Evolutionary conservation across 2,113 vertebrate genomes (phyloP).

Genomic region (Dendropsophus ebraccatus): DNA sequence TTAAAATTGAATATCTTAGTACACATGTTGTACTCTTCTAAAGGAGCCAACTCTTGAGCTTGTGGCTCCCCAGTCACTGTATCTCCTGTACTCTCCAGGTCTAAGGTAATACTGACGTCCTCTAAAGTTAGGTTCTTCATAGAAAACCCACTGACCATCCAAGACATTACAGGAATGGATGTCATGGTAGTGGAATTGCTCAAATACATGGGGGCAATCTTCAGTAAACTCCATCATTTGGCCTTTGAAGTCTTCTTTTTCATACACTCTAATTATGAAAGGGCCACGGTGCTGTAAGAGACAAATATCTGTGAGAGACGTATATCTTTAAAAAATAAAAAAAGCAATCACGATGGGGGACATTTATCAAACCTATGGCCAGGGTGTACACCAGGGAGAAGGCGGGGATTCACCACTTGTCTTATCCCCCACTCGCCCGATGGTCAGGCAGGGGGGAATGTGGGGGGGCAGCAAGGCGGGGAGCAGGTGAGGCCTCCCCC

Average conservation of each 20-base stretch:
- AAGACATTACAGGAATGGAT: constrained; percentile 27
- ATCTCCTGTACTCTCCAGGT: constrained; percentile 40
- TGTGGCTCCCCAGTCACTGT: constrained; percentile 7
- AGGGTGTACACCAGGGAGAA: no score
- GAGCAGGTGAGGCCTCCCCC: no score
- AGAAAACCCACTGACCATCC: constrained; percentile 37
- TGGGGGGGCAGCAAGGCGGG: no score
- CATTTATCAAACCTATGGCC: no score
- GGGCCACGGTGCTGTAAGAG: constrained; percentile 28
- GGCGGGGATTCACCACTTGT: no score
- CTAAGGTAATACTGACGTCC: constrained; percentile 35
- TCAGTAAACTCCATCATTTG: constrained; percentile 45
- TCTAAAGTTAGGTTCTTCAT: constrained; percentile 30
- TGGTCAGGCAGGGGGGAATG: no score
- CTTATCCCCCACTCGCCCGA: no score
- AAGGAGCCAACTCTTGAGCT: constrained; percentile 34
- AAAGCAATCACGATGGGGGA: no score
- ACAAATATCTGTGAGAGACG: not conserved
- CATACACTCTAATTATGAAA: constrained; percentile 26
- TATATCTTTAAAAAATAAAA: no score
- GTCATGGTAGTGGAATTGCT: constrained; percentile 25
- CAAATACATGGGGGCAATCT: constrained; percentile 12
- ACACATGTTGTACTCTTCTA: constrained; percentile 12
- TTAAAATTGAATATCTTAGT: not conserved
- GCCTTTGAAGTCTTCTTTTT: constrained; percentile 33